Conservation (phyloP, 2,888 invertebrate species). For the Iphiclides podalirius region DNA sequence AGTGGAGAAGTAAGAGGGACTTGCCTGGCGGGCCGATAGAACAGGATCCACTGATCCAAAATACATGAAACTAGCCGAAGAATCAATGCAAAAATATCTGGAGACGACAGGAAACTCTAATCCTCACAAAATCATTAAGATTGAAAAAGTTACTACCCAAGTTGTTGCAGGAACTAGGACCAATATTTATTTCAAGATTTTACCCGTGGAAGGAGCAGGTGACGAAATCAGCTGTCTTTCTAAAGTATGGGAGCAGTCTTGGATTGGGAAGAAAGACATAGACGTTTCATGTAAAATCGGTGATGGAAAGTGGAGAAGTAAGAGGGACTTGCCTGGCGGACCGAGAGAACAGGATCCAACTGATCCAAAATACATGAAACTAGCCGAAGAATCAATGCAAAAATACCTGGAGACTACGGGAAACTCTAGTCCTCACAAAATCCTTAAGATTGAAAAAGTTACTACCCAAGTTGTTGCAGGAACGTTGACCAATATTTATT, state of each 20-base stretch:
- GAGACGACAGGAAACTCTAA: constrained; percentile 25
- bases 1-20: constrained; percentile 32
- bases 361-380: constrained; percentile 35
- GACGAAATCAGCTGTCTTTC: constrained; percentile 56
- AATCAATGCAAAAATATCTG: constrained; percentile 38
- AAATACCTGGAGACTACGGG: constrained; percentile 39
- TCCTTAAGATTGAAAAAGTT: constrained; percentile 44
- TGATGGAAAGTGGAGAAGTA: constrained; percentile 37
- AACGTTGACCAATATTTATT: constrained; percentile 41
- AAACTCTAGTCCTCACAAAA: constrained; percentile 30
- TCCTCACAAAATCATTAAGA: constrained; percentile 36
- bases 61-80: constrained; percentile 35
- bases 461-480: constrained; percentile 42
- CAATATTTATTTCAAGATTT: constrained; percentile 45
- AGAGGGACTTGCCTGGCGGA: constrained; percentile 28
- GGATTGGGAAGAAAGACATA: constrained; percentile 66
- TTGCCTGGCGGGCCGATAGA: constrained; percentile 26
- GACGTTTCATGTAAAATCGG: constrained; percentile 29
- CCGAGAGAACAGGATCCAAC: constrained; percentile 28
- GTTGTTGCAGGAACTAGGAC: constrained; percentile 59
- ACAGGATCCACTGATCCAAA: constrained; percentile 32
- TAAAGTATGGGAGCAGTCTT: constrained; percentile 78
- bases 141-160: constrained; percentile 53
- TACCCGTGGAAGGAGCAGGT: constrained; percentile 40
- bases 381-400: constrained; percentile 44